These are phyloP conservation scores for Eueremaeus valkanovi DNA, from an alignment of 2,888 invertebrate genomes.

Conservation along the genomic window DNA sequence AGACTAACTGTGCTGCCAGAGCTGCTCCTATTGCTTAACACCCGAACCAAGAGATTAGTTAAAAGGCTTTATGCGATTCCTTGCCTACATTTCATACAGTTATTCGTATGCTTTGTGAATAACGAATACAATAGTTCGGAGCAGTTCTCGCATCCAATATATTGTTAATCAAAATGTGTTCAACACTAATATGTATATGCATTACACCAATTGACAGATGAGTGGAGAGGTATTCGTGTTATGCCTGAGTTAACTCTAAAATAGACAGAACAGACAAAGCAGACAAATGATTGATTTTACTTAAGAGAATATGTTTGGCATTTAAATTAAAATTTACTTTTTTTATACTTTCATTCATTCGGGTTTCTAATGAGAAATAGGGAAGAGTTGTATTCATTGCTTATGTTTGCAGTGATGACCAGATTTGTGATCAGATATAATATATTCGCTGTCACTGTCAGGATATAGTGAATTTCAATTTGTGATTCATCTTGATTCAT, in stretches of 20 bases:
- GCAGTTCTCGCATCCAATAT: slow-evolving; percentile 7
- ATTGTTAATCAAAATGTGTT: slow-evolving; percentile 32
- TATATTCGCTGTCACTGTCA: no score
- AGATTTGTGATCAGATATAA: no score
- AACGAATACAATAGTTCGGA: no score
- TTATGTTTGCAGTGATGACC: neutral
- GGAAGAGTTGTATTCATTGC: neutral
- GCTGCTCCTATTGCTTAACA: no score
- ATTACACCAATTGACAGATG: slow-evolving; percentile 25
- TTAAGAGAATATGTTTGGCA: slow-evolving; percentile 12
- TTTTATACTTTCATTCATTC: slow-evolving; percentile 1
- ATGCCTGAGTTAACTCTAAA: neutral
- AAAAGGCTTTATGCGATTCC: no score
- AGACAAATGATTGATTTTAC: slow-evolving; percentile 23
- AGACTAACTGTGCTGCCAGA: neutral
- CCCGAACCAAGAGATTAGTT: neutral
- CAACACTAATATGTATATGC: slow-evolving; percentile 23
- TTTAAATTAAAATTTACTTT: slow-evolving; percentile 23
- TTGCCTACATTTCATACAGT: no score
- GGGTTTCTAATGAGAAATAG: neutral
- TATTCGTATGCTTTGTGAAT: no score
- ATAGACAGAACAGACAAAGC: no score
- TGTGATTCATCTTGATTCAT: no score
- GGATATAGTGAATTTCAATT: no score
- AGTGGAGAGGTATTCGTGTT: neutral